Percentiles rank a stretch among this genome's conserved stretches.
These are phyloP conservation scores for Netelia inedita DNA, from an alignment of 2,888 invertebrate genomes.

Conservation along the genomic window DNA sequence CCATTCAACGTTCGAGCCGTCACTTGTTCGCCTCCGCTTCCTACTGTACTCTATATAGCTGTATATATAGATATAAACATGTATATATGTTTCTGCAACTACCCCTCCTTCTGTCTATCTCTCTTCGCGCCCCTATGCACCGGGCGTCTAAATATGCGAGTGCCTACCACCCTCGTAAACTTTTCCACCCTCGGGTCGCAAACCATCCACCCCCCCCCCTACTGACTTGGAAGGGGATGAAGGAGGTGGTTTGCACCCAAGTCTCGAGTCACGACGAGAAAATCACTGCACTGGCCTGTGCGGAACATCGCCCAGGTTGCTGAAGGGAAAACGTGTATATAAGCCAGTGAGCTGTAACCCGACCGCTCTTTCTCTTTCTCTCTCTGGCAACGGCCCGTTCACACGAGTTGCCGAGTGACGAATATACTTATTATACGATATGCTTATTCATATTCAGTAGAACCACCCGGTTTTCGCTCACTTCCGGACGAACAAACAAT, in stretches of 20 bases:
- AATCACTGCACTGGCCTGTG: slow-evolving; percentile 55
- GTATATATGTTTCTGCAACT: slow-evolving; percentile 5
- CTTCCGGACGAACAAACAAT: not conserved
- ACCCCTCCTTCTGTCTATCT: slow-evolving; percentile 25
- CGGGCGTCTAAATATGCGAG: slow-evolving; percentile 73
- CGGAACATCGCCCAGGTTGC: not conserved
- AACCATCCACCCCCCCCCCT: slow-evolving; percentile 61
- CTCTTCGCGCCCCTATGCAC: slow-evolving; percentile 46
- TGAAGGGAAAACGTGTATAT: not conserved
- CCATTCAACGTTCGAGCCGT: slow-evolving; percentile 54
- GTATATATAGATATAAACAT: not conserved
- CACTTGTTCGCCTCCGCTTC: slow-evolving; percentile 47
- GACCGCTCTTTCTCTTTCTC: not conserved
- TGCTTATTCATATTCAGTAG: slow-evolving; percentile 11
- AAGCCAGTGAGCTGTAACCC: slow-evolving; percentile 1
- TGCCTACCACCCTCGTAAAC: slow-evolving; percentile 76
- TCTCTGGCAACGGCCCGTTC: slow-evolving; percentile 5
- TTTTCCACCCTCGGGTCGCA: slow-evolving; percentile 73
- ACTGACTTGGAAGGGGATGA: no score
- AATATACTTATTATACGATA: slow-evolving; percentile 18
- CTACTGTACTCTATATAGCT: slow-evolving; percentile 45
- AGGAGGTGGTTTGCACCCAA: slow-evolving; percentile 15
- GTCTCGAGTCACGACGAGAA: slow-evolving; percentile 38
- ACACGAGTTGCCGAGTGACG: slow-evolving; percentile 10
- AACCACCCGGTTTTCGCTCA: not conserved